phyloP scores from a whole-genome alignment of 2,113 vertebrate species.

The Geothlypis trichas region DNA sequence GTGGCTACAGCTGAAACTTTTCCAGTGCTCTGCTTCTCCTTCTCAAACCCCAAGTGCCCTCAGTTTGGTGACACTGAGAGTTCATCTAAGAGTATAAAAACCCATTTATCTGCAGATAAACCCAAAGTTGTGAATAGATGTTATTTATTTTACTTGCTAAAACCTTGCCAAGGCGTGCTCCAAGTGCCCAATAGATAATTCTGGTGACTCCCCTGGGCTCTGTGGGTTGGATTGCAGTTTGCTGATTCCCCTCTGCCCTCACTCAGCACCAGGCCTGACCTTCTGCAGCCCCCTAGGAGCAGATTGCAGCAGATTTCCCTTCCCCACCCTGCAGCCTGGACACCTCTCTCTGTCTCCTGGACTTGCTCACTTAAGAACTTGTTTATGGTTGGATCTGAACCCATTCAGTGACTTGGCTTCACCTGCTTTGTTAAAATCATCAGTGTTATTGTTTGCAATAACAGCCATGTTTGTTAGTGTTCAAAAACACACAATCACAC shows the following conservation, averaged over 20 bases:
- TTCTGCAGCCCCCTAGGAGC: background rate
- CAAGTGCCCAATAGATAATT: background rate
- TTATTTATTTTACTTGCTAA: background rate
- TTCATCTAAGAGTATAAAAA: background rate
- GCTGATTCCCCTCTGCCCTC: background rate
- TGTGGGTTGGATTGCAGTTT: background rate
- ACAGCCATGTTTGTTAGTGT: too few relatives aligned
- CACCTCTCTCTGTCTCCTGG: background rate
- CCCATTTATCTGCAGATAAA: background rate
- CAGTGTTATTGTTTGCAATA: background rate
- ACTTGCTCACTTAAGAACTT: background rate
- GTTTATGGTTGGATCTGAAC: background rate
- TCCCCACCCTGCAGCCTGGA: background rate
- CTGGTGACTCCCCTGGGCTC: background rate
- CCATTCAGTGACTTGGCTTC: background rate
- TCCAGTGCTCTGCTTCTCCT: background rate
- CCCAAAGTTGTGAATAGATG: background rate
- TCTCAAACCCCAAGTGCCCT: background rate
- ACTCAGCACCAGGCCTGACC: rapidly evolving
- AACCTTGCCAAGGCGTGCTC: background rate
- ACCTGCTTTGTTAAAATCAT: background rate
- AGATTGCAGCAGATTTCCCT: background rate
- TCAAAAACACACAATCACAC: too few relatives aligned
- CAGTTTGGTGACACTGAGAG: background rate
- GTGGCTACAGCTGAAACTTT: background rate